phyloP scores from a whole-genome alignment of 37 sponge, comb jelly and placozoan genomes.

The Halisarca cf. caerulea region DNA sequence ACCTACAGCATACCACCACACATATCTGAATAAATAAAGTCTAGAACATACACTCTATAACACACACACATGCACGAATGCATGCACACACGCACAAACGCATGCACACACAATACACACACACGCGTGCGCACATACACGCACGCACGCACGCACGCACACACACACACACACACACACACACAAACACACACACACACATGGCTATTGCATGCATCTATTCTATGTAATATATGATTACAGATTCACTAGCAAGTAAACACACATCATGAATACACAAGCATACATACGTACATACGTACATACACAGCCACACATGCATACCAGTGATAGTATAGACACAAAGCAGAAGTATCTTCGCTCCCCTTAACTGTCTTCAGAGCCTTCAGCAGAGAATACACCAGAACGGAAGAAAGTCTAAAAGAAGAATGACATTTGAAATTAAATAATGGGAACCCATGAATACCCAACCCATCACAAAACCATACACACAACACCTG shows the following conservation, averaged over 20 bases:
- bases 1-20: too few species aligned
- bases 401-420: too few species aligned
- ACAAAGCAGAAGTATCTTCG: too few species aligned
- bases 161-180: conserved; percentile 4
- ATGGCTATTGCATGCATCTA: too few species aligned
- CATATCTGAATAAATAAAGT: too few species aligned
- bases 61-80: neutral
- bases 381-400: too few species aligned
- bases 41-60: neutral
- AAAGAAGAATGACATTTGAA: too few species aligned
- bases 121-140: neutral
- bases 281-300: conserved; percentile 1
- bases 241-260: neutral
- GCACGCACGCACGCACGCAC: neutral
- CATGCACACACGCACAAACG: neutral
- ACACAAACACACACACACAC: conserved; percentile 19
- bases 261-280: neutral
- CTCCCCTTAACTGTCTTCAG: too few species aligned
- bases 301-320: conserved; percentile 10
- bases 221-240: neutral
- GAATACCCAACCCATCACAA: too few species aligned
- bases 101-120: neutral
- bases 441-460: too few species aligned
- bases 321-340: neutral
- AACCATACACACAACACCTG: too few species aligned